Evolutionary conservation across 1,140 invertebrate species (phyloP).

Genomic region (Gerris buenoi): DNA sequence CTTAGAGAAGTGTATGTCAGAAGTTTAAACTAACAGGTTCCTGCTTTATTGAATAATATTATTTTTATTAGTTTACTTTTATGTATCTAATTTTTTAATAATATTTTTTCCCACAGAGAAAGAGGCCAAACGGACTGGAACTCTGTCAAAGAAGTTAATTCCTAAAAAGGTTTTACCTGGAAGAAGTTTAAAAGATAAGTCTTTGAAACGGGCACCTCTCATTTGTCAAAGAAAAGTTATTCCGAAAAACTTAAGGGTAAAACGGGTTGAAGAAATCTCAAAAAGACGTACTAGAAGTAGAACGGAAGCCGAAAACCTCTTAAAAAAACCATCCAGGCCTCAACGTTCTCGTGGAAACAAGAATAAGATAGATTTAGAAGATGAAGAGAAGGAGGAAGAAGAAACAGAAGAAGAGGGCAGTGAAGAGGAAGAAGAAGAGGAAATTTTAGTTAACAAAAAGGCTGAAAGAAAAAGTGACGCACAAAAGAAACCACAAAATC

Average conservation of each 20-base stretch:
- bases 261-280: background rate
- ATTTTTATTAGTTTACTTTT: too few species aligned
- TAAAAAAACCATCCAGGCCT: background rate
- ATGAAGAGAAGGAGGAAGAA: slow-evolving; percentile 6
- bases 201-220: background rate
- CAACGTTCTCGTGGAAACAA: background rate
- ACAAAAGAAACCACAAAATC: too few species aligned
- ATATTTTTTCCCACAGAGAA: too few species aligned
- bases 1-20: too few species aligned
- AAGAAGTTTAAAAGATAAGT: background rate
- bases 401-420: slow-evolving; percentile 9
- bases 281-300: slow-evolving; percentile 4
- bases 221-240: background rate
- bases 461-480: slow-evolving; percentile 8
- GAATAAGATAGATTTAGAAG: slow-evolving; percentile 8
- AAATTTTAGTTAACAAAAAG: slow-evolving; percentile 7
- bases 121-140: too few species aligned
- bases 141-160: background rate
- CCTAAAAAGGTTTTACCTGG: background rate
- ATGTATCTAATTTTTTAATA: too few species aligned
- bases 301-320: slow-evolving; percentile 8
- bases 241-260: background rate
- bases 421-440: slow-evolving; percentile 12
- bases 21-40: too few species aligned
- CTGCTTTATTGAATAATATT: too few species aligned